phyloP scores from a whole-genome alignment of 2,797 vertebrate species.

The Amblyraja radiata region DNA sequence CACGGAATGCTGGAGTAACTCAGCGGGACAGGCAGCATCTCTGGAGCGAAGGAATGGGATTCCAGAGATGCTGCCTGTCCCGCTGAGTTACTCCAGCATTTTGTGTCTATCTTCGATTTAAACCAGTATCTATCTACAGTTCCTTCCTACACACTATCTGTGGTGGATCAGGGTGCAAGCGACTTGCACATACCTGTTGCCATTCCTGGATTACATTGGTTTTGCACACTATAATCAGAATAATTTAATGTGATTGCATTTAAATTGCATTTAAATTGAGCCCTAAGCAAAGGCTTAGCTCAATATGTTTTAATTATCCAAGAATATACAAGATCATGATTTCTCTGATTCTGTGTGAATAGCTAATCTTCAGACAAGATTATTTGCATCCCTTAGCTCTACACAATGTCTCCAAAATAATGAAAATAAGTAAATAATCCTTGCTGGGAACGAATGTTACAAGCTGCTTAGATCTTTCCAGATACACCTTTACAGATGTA shows the following conservation, averaged over 20 bases:
- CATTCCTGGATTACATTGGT: not conserved
- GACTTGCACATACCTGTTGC: not conserved
- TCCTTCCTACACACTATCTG: not conserved
- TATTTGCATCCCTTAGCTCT: not conserved
- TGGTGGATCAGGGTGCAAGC: not conserved
- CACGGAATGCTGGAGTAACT: too few species aligned
- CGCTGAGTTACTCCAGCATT: too few species aligned
- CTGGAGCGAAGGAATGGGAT: too few species aligned
- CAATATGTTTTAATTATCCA: not conserved
- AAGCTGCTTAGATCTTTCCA: not conserved
- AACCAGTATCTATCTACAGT: too few species aligned
- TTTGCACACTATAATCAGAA: not conserved
- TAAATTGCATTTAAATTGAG: slow-evolving; percentile 1
- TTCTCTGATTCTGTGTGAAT: not conserved
- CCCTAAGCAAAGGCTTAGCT: not conserved
- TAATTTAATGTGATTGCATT: not conserved
- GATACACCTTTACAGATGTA: not conserved
- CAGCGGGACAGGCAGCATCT: too few species aligned
- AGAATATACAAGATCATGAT: not conserved
- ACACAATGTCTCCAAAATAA: not conserved
- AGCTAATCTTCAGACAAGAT: not conserved
- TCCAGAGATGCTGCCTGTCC: too few species aligned
- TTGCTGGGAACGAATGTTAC: not conserved
- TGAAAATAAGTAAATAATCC: not conserved
- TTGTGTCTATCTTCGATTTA: too few species aligned